A percentile compares a stretch with the other conserved stretches of the same genome.
These are phyloP conservation scores for Ceratothoa steindachneri DNA, from an alignment of 2,888 invertebrate species.

Conservation along the genomic window DNA sequence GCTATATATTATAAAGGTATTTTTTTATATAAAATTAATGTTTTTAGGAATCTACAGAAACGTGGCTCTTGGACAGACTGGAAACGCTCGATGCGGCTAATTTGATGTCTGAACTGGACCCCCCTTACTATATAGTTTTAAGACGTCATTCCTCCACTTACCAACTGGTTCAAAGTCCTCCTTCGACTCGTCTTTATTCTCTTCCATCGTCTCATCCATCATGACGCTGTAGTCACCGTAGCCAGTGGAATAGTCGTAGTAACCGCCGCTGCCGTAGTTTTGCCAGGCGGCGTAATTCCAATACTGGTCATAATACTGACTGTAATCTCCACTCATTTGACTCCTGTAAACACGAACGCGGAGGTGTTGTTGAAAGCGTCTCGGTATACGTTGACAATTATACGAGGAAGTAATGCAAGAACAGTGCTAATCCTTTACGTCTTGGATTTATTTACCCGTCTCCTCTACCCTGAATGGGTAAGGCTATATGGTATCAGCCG, in stretches of 20 bases:
- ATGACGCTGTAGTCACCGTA: conserved; percentile 36
- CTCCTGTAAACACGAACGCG: conserved; percentile 20
- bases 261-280: conserved; percentile 34
- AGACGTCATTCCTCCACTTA: conserved; percentile 9
- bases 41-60: too few relatives aligned
- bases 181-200: conserved; percentile 33
- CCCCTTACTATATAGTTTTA: not conserved
- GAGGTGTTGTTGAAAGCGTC: not conserved
- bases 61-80: too few relatives aligned
- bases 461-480: too few relatives aligned
- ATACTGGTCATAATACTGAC: conserved; percentile 48
- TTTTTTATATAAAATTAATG: too few relatives aligned
- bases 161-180: conserved; percentile 47
- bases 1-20: too few relatives aligned
- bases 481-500: too few relatives aligned
- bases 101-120: too few relatives aligned
- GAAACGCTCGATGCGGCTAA: too few relatives aligned
- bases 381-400: too few relatives aligned
- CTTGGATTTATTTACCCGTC: too few relatives aligned
- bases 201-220: conserved; percentile 28
- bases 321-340: conserved; percentile 36
- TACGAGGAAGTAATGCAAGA: too few relatives aligned
- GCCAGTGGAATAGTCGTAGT: conserved; percentile 38
- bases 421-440: too few relatives aligned
- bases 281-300: conserved; percentile 49